Evolutionary conservation across 2,888 invertebrate species (phyloP).

Genomic region (Hypolimnas misippus): DNA sequence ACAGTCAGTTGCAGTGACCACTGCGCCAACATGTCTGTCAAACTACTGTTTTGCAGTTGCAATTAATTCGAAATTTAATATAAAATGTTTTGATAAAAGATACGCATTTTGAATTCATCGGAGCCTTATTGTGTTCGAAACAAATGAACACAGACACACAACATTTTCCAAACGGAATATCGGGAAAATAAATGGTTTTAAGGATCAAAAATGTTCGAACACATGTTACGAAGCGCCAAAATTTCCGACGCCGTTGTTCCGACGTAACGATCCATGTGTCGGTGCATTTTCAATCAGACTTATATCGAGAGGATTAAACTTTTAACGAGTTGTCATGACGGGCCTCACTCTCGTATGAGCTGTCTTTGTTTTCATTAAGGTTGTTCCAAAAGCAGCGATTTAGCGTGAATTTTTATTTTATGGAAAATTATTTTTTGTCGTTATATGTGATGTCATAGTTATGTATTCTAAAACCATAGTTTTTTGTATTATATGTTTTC

Average conservation of each 20-base stretch:
- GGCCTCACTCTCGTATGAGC: conserved; percentile 6
- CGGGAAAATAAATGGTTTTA: conserved; percentile 20
- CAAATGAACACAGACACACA: conserved; percentile 22
- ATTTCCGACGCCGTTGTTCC: conserved; percentile 47
- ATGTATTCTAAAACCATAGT: too few species aligned
- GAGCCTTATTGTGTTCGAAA: conserved; percentile 23
- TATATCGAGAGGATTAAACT: conserved; percentile 69
- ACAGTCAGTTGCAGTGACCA: too few species aligned
- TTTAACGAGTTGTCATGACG: conserved; percentile 61
- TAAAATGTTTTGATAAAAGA: conserved; percentile 6
- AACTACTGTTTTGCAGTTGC: not conserved
- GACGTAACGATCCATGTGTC: conserved; percentile 59
- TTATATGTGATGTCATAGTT: too few species aligned
- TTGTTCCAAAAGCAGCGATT: too few species aligned
- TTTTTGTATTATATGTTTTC: too few species aligned
- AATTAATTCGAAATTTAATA: conserved; percentile 3
- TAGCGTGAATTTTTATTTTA: not conserved
- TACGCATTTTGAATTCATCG: not conserved
- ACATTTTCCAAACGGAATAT: conserved; percentile 17
- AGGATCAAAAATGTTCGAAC: conserved; percentile 27
- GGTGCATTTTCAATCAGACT: conserved; percentile 72
- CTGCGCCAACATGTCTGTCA: too few species aligned
- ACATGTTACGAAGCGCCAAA: conserved; percentile 23
- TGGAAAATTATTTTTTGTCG: not conserved
- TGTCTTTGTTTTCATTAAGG: conserved; percentile 5